These are phyloP conservation scores for Drosophila pruinosa DNA, from an alignment of 1,140 invertebrate genomes.

Conservation along the genomic window DNA sequence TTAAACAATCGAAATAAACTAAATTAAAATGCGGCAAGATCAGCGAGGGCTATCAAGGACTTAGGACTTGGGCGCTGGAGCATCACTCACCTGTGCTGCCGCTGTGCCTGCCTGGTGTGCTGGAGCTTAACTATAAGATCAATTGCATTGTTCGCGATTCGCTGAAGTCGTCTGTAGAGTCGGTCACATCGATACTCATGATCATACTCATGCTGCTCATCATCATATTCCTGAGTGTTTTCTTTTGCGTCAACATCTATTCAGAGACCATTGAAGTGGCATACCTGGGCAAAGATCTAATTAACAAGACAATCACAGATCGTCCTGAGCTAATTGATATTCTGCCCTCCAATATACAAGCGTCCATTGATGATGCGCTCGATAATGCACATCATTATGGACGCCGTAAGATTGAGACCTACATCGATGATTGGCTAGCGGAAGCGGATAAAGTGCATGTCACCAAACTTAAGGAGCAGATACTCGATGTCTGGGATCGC, in stretches of 20 bases:
- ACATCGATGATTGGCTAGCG: conserved; percentile 87
- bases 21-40: conserved; percentile 55
- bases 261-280: conserved; percentile 97
- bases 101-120: conserved; percentile 86
- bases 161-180: conserved; percentile 85
- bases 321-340: conserved; percentile 92
- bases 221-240: conserved; percentile 83
- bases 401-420: conserved; percentile 77
- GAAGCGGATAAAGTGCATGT: conserved; percentile 92
- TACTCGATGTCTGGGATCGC: conserved; percentile 96
- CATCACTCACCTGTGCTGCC: conserved; percentile 85
- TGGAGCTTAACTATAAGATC: conserved; percentile 84
- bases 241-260: conserved; percentile 90
- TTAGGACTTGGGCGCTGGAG: conserved; percentile 82
- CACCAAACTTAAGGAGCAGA: conserved; percentile 93
- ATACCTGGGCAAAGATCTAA: conserved; percentile 92
- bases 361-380: conserved; percentile 90
- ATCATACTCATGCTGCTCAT: no score
- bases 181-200: conserved; percentile 85
- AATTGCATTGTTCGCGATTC: conserved; percentile 83
- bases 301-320: conserved; percentile 94
- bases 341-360: conserved; percentile 89
- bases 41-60: conserved; percentile 41
- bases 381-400: conserved; percentile 97
- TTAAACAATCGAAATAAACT: no score